These are phyloP conservation scores for Chirona hameri DNA, from an alignment of 2,888 invertebrate species.

Conservation along the genomic window DNA sequence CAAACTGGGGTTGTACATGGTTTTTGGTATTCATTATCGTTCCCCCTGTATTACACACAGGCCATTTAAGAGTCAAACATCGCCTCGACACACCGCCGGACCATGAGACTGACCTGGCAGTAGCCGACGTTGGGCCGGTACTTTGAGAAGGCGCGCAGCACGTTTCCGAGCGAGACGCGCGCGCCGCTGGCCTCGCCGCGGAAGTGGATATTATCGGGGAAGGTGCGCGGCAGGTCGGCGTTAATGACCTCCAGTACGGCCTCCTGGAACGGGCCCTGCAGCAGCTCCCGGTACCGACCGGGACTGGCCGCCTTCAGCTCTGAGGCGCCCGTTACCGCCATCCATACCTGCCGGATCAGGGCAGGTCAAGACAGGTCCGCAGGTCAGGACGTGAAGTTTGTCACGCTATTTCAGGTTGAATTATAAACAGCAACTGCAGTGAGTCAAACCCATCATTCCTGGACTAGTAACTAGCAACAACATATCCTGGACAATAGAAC, in stretches of 20 bases:
- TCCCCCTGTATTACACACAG: too few relatives aligned
- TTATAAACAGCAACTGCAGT: too few relatives aligned
- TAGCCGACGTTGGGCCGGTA: slow-evolving; percentile 84
- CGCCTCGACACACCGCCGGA: neutral
- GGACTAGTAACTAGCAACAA: too few relatives aligned
- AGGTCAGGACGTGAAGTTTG: neutral
- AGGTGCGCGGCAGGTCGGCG: slow-evolving; percentile 87
- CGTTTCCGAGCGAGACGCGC: slow-evolving; percentile 51
- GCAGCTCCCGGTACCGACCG: slow-evolving; percentile 54
- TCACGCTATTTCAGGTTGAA: neutral
- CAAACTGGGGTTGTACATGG: too few relatives aligned
- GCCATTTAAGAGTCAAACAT: too few relatives aligned
- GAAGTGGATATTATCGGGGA: slow-evolving; percentile 92
- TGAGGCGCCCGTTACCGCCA: slow-evolving; percentile 77
- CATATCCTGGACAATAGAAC: too few relatives aligned
- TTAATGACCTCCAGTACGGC: slow-evolving; percentile 74
- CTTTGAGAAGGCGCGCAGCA: slow-evolving; percentile 82
- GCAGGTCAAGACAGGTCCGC: neutral
- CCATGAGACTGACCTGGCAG: slow-evolving; percentile 61
- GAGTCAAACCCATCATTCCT: too few relatives aligned
- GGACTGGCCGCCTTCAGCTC: slow-evolving; percentile 55
- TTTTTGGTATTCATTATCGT: too few relatives aligned
- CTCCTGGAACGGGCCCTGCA: slow-evolving; percentile 65
- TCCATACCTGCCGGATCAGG: slow-evolving; percentile 62
- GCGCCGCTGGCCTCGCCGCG: slow-evolving; percentile 51